Base-by-base conservation (phyloP, 2,888 invertebrate species). In the Odontocerum albicorne region DNA sequence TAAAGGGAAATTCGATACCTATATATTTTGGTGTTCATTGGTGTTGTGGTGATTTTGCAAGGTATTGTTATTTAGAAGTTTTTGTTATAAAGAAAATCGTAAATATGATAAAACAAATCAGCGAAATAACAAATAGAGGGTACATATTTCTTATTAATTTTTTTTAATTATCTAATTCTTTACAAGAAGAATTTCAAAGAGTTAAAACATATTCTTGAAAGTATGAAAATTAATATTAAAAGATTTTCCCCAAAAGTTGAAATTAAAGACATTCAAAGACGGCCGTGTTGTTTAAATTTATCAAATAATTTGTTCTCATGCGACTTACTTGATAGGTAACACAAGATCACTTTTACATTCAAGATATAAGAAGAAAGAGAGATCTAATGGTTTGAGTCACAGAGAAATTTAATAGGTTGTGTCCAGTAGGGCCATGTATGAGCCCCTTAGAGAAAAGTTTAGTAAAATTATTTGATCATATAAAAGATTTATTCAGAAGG, bases 331-430 rank as follows among this genome's bases (percentile, higher is more conserved):
- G 67, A 82, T 96, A 32, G 98, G 98, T 7, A 95, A 0, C 84
- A 88, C 68, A 93, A 95, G 64, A 98, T 98, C 56, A 99, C 98
- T 0, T 98, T 97, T 72, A 88, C 96, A 0, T 96, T 90, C 70
- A 82, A 98, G 52, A 98, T 99, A 62, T 95, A 97, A 73, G 98
- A 99, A 70, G 98, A 99, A 68, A 79, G 98, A 19, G 97, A 98
- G 74, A 95, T 99, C 57, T 70, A 96, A 36, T 96, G 96, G 1
- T 95, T 95, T 70, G 79, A 84, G 4, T 77, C 83, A 35, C 74
- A 83, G 19, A 84, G 85, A 6, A 97, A 0, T 98, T 95, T 68
- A 97, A 98, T 71, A 80, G 89, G 57, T 74, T 96, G 1, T 96
- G 95, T 71, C 75, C 77, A 0, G 67, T 69, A 4, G 76, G 75